Evolutionary conservation across 1,140 invertebrate species (phyloP).

Genomic region (Sitophilus oryzae): DNA sequence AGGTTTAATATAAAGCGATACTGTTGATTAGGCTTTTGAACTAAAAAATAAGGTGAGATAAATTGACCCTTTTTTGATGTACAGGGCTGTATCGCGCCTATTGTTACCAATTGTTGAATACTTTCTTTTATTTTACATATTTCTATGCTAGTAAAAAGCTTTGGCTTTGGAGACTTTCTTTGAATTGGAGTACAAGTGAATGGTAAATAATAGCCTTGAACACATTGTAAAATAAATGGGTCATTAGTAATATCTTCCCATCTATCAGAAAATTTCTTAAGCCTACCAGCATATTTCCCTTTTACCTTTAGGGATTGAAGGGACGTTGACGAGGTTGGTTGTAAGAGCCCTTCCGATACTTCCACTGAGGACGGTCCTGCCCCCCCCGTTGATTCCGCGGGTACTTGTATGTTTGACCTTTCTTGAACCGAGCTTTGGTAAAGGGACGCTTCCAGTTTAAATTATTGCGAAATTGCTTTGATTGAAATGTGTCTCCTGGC

Average conservation of each 20-base stretch:
- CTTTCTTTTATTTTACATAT: neutral
- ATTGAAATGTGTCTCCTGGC: neutral
- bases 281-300: too few relatives aligned
- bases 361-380: neutral
- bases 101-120: neutral
- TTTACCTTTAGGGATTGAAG: too few relatives aligned
- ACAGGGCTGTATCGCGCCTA: neutral
- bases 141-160: too few relatives aligned
- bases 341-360: too few relatives aligned
- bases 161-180: neutral
- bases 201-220: neutral
- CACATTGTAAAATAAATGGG: neutral
- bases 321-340: too few relatives aligned
- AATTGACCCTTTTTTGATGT: neutral
- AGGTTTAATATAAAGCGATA: constrained; percentile 35
- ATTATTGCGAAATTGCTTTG: too few relatives aligned
- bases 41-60: neutral
- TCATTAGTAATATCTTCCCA: neutral
- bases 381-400: neutral
- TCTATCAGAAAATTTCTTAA: too few relatives aligned
- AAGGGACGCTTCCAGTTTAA: constrained; percentile 4
- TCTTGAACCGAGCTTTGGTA: neutral
- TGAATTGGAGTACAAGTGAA: neutral
- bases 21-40: constrained; percentile 30
- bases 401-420: neutral